These are phyloP conservation scores for Copidosoma floridanum DNA, from an alignment of 1,140 invertebrate genomes.

Conservation along the genomic window DNA sequence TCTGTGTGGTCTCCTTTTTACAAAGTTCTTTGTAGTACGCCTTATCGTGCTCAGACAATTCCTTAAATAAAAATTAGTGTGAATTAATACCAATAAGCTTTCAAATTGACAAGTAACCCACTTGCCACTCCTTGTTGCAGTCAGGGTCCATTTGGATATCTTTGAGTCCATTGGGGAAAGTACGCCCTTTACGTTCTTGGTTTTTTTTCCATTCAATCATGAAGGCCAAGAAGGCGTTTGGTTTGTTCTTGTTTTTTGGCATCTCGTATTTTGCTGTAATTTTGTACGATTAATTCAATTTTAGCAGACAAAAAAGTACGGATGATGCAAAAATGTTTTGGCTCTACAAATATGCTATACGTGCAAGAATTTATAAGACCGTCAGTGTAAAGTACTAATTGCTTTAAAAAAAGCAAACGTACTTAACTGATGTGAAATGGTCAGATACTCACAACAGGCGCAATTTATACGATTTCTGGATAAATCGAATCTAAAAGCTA, in stretches of 20 bases:
- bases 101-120: slow-evolving; percentile 13
- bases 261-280: background rate
- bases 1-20: slow-evolving; percentile 24
- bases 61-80: slow-evolving; percentile 22
- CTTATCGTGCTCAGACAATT: slow-evolving; percentile 28
- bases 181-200: slow-evolving; percentile 43
- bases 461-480: no score
- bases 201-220: slow-evolving; percentile 52
- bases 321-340: no score
- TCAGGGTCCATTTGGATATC: slow-evolving; percentile 43
- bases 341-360: no score
- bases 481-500: no score
- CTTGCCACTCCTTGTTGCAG: slow-evolving; percentile 40
- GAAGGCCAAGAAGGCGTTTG: slow-evolving; percentile 53
- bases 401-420: no score
- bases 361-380: no score
- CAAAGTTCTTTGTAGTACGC: slow-evolving; percentile 25
- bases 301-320: no score
- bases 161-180: slow-evolving; percentile 42
- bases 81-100: background rate
- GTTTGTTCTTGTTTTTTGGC: slow-evolving; percentile 39
- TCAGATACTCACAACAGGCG: no score
- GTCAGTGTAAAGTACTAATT: no score
- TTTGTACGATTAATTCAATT: no score
- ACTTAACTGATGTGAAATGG: no score